phyloP scores from a whole-genome alignment of 2,888 invertebrate genomes.

The Perizoma affinitatum region DNA sequence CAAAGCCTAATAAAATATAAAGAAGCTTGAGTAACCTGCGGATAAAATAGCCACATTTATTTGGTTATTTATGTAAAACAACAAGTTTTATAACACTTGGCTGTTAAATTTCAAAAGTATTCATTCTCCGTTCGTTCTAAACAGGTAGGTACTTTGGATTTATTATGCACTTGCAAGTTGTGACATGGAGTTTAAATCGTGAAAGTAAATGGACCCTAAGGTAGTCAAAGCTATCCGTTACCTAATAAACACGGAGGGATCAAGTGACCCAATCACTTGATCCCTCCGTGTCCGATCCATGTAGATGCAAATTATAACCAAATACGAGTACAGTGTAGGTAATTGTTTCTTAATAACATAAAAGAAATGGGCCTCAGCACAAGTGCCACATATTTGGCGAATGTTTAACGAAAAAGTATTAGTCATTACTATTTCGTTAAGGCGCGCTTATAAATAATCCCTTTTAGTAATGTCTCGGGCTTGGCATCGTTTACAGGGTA shows the following conservation, averaged over 20 bases:
- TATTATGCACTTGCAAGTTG: conserved; percentile 26
- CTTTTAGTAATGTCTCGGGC: no score
- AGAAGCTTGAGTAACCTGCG: no score
- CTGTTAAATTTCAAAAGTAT: no score
- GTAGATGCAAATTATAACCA: neutral
- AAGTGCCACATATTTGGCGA: conserved; percentile 7
- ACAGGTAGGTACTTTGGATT: conserved; percentile 8
- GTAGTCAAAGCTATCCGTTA: conserved; percentile 37
- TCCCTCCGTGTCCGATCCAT: no score
- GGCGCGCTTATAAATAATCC: neutral
- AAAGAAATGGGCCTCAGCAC: no score
- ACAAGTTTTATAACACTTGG: no score
- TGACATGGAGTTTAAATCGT: conserved; percentile 49
- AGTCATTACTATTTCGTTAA: no score
- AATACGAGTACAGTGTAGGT: conserved; percentile 3
- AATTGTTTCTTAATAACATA: conserved; percentile 34
- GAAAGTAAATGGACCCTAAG: conserved; percentile 48
- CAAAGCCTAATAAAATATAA: no score
- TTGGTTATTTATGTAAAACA: no score
- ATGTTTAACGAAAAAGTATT: neutral
- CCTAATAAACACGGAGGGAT: conserved; percentile 34
- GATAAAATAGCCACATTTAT: no score
- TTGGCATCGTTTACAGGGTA: no score
- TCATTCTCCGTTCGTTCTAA: no score
- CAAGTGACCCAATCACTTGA: conserved; percentile 46